phyloP scores from a whole-genome alignment of 2,888 invertebrate species.

The Eristalis pertinax region DNA sequence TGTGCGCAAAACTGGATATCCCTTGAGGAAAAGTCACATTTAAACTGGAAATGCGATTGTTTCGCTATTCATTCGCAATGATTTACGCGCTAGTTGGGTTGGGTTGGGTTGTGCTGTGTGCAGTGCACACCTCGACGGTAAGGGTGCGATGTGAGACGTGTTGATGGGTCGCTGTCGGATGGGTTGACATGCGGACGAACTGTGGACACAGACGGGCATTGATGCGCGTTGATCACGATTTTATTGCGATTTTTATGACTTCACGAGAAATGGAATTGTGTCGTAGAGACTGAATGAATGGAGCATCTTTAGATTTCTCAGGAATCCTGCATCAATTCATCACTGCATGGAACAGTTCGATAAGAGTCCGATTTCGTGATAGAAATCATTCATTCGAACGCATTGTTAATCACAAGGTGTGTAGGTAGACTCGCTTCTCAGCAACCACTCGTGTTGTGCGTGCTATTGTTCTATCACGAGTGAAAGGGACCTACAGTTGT shows the following conservation, averaged over 20 bases:
- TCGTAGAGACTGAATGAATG: neutral
- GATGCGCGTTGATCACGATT: neutral
- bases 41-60: slow-evolving; percentile 67
- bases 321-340: too few species aligned
- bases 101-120: too few species aligned
- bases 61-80: slow-evolving; percentile 65
- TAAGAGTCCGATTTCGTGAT: too few species aligned
- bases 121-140: neutral
- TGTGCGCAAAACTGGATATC: slow-evolving; percentile 43
- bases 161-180: slow-evolving; percentile 38
- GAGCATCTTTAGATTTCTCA: too few species aligned
- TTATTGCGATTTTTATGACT: neutral
- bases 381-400: too few species aligned
- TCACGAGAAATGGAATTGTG: neutral
- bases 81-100: slow-evolving; percentile 42
- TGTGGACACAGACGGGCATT: neutral
- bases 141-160: slow-evolving; percentile 7
- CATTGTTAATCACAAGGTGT: too few species aligned
- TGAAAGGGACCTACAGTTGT: too few species aligned
- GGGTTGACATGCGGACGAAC: neutral
- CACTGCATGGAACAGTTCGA: too few species aligned
- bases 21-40: slow-evolving; percentile 55
- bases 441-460: too few species aligned
- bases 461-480: too few species aligned
- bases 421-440: too few species aligned